phyloP scores from a whole-genome alignment of 2,888 invertebrate species.

The Stenoptilia bipunctidactyla region DNA sequence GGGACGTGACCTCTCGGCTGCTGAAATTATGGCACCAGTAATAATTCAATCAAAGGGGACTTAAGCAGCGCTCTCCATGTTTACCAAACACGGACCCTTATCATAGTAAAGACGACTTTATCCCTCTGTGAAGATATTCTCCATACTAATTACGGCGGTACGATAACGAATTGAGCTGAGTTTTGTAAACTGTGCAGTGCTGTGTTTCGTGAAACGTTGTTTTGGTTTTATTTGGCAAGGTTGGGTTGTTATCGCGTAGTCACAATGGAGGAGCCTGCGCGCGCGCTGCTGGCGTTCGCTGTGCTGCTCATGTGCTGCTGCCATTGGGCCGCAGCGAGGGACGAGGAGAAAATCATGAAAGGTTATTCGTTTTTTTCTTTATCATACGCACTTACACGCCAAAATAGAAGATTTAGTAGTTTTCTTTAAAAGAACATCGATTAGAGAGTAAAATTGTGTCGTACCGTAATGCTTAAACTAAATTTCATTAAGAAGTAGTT shows the following conservation, averaged over 20 bases:
- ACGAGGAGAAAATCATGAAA: slow-evolving; percentile 61
- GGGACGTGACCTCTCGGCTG: slow-evolving; percentile 40
- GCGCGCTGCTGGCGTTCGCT: not conserved
- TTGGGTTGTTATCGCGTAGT: not conserved
- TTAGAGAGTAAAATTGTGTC: too few relatives aligned
- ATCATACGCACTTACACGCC: too few relatives aligned
- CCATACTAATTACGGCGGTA: slow-evolving; percentile 9
- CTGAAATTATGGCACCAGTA: slow-evolving; percentile 43
- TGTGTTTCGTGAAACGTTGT: too few relatives aligned
- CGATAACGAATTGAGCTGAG: not conserved
- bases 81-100: slow-evolving; percentile 44
- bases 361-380: slow-evolving; percentile 31
- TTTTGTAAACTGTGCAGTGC: too few relatives aligned
- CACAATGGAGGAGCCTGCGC: not conserved
- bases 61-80: slow-evolving; percentile 46
- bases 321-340: slow-evolving; percentile 28
- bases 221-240: too few relatives aligned
- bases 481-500: too few relatives aligned
- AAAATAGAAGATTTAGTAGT: too few relatives aligned
- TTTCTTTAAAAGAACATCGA: too few relatives aligned
- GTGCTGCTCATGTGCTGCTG: slow-evolving; percentile 13
- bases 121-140: slow-evolving; percentile 20
- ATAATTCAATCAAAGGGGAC: slow-evolving; percentile 65
- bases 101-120: slow-evolving; percentile 27
- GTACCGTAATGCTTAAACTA: too few relatives aligned